Base-by-base conservation (phyloP, 2,113 vertebrate species). In the Ranitomeya variabilis region DNA sequence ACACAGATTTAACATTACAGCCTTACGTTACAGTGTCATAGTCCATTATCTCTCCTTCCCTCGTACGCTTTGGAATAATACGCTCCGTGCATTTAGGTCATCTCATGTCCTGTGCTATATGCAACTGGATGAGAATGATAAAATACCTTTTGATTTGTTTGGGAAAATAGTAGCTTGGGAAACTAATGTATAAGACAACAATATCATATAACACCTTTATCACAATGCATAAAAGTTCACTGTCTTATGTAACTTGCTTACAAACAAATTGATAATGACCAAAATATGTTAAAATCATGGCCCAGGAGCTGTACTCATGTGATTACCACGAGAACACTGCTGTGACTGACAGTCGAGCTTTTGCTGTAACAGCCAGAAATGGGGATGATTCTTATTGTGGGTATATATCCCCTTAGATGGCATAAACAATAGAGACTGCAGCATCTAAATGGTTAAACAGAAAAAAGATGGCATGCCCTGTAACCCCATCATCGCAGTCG, bases 91-190 rank as follows among this genome's bases (percentile, higher is more conserved):
- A 45, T 74, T 74, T 18, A 74, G 31, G 71, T 51, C 71, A 18
- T 37, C 19, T 74, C 37, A 45, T 74, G 31, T 74, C 71, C 7
- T 74, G 15, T 74, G 10, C 31, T 74, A 45, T 74, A 74, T 74
- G 71, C 26, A 31, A 45, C 71, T 14, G 16, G 21, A 19, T 18
- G 31, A 45, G 31, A 74, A 74, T 15, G 2, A 2, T 73, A 16
- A 31, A 31, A 73, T 73, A 73, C 69, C 16, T 73, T 73, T 73
- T 73, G 69, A 73, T 31, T 76, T 76, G 45, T 21, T 76, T 52
- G 37, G 16, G 18, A 76, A 76, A 76, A 76, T 37, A 1, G 23
- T 71, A 71, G 7, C 3, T 6, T 16, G 6, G 5, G 31, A 31
- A 31, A 15, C 3, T 31, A 37, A 37, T 69, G 9, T 23, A 12